Base-by-base conservation (phyloP, 2,888 invertebrate species). In the Euclidia mi region DNA sequence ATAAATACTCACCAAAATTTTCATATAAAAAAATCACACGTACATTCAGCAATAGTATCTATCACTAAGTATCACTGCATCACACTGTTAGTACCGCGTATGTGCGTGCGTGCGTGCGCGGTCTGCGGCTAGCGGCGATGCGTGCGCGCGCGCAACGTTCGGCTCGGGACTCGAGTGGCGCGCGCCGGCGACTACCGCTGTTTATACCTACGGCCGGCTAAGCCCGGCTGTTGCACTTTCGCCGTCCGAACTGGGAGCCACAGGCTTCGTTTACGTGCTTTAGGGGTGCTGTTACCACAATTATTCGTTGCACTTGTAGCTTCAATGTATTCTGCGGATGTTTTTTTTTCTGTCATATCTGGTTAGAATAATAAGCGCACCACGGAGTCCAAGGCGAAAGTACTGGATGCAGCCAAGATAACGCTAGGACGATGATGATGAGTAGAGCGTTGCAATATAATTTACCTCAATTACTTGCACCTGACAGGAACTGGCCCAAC, bases 181-280 rank as follows among this genome's bases (percentile, higher is more conserved):
- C 81, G 83, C 82, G 81, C 70, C 79, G 73, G 60, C 71, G 70
- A 64, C 56, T 46, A 84, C 87, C 62, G 78, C 65, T 78, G 92
- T 86, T 92, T 94, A 89, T 94, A 94, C 93, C 84, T 67, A 40
- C 67, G 62, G 64, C 63, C 66, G 73, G n/a, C n/a, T n/a, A 68
- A 81, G 85, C 78, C 82, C 84, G 83, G 84, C 74, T 82, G 76
- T 71, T 82, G 82, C 82, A 92, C 94, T 94, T 94, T 94, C 94
- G 92, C 91, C 84, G 78, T 72, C 58, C 65, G 20, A 32, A 25
- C 34, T 34, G 28, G 49, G 45, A 56, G 38, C 40, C 12, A 11
- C 17, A 37, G 32, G 43, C 32, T 32, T 2, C 12, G n/a, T n/a
- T n/a, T n/a, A n/a, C n/a, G n/a, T n/a, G 25, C 41, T 31, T 17